phyloP scores from a whole-genome alignment of 2,888 invertebrate genomes.

The Geophilus truncorum region DNA sequence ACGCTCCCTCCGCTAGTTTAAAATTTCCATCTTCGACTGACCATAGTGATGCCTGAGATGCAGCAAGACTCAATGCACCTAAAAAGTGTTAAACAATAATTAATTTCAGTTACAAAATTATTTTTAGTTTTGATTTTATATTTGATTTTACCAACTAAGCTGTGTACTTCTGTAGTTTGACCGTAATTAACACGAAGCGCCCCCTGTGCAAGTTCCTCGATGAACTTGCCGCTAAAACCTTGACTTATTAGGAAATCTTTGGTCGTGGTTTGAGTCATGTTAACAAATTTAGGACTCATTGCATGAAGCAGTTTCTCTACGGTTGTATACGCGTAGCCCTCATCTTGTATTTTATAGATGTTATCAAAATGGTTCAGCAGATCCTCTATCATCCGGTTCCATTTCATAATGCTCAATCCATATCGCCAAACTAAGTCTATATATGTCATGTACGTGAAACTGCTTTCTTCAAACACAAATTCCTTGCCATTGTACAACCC shows the following conservation, averaged over 20 bases:
- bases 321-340: conserved; percentile 52
- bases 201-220: conserved; percentile 56
- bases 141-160: conserved; percentile 57
- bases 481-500: conserved; percentile 56
- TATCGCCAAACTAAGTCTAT: conserved; percentile 56
- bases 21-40: conserved; percentile 59
- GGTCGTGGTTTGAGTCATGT: conserved; percentile 50
- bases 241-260: conserved; percentile 48
- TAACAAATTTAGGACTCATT: conserved; percentile 53
- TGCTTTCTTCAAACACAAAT: conserved; percentile 54
- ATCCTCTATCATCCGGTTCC: conserved; percentile 49
- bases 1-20: conserved; percentile 49
- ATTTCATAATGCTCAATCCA: conserved; percentile 53
- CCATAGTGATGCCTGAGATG: conserved; percentile 55
- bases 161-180: conserved; percentile 55
- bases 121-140: too few species aligned
- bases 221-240: conserved; percentile 52
- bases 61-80: conserved; percentile 56
- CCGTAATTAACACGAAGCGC: conserved; percentile 59
- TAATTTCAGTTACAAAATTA: neutral
- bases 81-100: conserved; percentile 20
- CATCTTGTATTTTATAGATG: conserved; percentile 56
- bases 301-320: conserved; percentile 54
- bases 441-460: conserved; percentile 50
- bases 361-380: conserved; percentile 51